Conservation (phyloP, 2,888 invertebrate genomes). For the Tetropium fuscum region DNA sequence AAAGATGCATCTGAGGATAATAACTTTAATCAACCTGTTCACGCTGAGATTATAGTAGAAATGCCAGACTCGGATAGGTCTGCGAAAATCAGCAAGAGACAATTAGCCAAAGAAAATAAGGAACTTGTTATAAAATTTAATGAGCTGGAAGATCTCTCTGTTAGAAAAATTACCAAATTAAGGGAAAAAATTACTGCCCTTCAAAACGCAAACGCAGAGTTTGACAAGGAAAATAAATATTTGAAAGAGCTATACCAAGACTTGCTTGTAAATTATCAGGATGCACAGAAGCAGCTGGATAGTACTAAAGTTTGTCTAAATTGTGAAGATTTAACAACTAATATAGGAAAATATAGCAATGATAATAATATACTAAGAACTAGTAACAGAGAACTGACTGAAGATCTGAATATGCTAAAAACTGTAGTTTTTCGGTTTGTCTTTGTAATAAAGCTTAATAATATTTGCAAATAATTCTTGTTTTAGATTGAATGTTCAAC, state of each 20-base stretch:
- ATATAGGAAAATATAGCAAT: conserved; percentile 68
- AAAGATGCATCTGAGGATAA: background rate
- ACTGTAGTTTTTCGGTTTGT: conserved; percentile 77
- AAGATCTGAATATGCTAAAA: conserved; percentile 81
- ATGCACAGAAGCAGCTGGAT: conserved; percentile 67
- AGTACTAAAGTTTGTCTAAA: conserved; percentile 65
- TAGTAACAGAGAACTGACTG: conserved; percentile 71
- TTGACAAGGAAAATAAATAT: conserved; percentile 73
- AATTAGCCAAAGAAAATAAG: conserved; percentile 69
- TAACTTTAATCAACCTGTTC: conserved; percentile 25
- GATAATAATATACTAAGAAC: conserved; percentile 68
- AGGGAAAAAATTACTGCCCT: conserved; percentile 73
- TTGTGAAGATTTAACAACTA: conserved; percentile 66
- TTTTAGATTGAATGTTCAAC: conserved; percentile 77
- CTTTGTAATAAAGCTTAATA: conserved; percentile 8
- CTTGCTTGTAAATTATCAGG: conserved; percentile 68
- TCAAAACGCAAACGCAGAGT: conserved; percentile 72
- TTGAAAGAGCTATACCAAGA: conserved; percentile 69
- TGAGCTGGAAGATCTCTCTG: conserved; percentile 65
- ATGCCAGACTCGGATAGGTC: conserved; percentile 44
- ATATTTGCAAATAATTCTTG: conserved; percentile 53
- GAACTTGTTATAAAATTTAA: conserved; percentile 68
- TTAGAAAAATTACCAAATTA: conserved; percentile 73
- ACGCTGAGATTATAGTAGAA: conserved; percentile 49
- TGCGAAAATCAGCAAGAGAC: conserved; percentile 50